A percentile compares a stretch with the other conserved stretches of the same genome.
phyloP scores from a whole-genome alignment of 2,888 invertebrate species.

The Cremastobaeus sp. region DNA sequence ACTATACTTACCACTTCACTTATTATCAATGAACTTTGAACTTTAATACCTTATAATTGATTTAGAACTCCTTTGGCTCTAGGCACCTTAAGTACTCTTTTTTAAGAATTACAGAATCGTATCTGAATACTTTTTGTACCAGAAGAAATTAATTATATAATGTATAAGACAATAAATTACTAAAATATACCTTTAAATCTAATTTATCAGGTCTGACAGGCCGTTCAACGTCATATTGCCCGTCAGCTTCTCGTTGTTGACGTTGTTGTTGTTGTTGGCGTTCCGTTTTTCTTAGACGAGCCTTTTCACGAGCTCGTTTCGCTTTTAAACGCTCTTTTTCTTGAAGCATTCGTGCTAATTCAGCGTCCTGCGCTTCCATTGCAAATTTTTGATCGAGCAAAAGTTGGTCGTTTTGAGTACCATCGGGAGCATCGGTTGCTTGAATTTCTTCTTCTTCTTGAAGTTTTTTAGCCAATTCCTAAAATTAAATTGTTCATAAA shows the following conservation, averaged over 20 bases:
- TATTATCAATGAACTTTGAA: too few relatives aligned
- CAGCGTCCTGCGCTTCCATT: conserved; percentile 89
- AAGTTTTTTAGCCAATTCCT: conserved; percentile 86
- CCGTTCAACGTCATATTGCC: conserved; percentile 72
- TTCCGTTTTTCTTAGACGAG: conserved; percentile 77
- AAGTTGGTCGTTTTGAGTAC: conserved; percentile 70
- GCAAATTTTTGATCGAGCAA: conserved; percentile 83
- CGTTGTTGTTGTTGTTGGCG: conserved; percentile 81
- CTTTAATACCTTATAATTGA: too few relatives aligned
- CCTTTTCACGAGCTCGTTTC: conserved; percentile 84
- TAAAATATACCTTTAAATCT: conserved; percentile 70
- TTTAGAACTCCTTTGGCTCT: too few relatives aligned
- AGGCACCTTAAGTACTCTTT: too few relatives aligned
- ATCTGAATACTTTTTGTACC: too few relatives aligned
- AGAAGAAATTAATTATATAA: too few relatives aligned
- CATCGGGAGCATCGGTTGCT: conserved; percentile 80
- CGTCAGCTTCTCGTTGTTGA: conserved; percentile 80
- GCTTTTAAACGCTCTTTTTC: conserved; percentile 86
- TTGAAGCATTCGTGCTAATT: conserved; percentile 87
- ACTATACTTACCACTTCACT: too few relatives aligned
- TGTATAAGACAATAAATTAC: too few relatives aligned
- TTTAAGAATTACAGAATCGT: too few relatives aligned
- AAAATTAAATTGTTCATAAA: conserved; percentile 53
- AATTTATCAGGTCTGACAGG: conserved; percentile 74
- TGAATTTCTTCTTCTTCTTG: conserved; percentile 85